Conservation (phyloP, 2,113 vertebrate genomes). For the Corythornis vintsioides region DNA sequence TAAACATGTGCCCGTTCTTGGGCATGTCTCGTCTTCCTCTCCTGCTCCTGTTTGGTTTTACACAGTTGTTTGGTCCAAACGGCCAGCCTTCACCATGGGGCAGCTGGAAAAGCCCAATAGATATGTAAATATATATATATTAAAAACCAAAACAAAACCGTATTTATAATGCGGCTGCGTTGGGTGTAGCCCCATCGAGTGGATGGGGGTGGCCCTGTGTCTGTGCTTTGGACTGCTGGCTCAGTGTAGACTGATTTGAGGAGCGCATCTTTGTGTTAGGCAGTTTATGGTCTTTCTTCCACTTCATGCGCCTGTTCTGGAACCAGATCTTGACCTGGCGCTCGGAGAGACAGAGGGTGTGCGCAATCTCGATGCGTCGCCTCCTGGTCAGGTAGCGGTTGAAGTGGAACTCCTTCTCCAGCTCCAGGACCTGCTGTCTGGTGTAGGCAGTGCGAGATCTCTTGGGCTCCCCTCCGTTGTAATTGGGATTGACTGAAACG, state of each 20-base stretch:
- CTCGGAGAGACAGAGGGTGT: conserved; percentile 96
- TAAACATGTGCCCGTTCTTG: conserved; percentile 55
- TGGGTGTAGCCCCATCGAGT: conserved; percentile 86
- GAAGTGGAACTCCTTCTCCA: conserved; percentile 99
- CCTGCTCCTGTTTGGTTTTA: conserved; percentile 58
- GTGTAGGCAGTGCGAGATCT: conserved; percentile 99
- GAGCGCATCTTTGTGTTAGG: conserved; percentile 99
- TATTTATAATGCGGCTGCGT: conserved; percentile 85
- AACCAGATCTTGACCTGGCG: conserved; percentile 99
- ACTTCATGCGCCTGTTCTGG: conserved; percentile 98
- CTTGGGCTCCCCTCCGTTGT: conserved; percentile 96
- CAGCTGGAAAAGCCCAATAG: conserved; percentile 43
- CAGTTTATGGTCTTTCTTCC: conserved; percentile 99
- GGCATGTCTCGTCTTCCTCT: conserved; percentile 48
- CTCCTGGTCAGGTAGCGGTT: conserved; percentile 98
- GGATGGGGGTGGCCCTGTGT: conserved; percentile 80
- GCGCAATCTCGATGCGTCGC: conserved; percentile 96
- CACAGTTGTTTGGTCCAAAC: conserved; percentile 66
- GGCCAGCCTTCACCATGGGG: conserved; percentile 27
- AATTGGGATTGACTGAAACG: conserved; percentile 90
- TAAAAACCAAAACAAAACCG: neutral
- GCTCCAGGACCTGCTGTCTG: conserved; percentile 97
- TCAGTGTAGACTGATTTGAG: conserved; percentile 83
- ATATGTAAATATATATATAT: conserved; percentile 29
- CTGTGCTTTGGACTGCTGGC: conserved; percentile 83